Conservation (phyloP, 2,888 invertebrate genomes). For the Acronicta alni region DNA sequence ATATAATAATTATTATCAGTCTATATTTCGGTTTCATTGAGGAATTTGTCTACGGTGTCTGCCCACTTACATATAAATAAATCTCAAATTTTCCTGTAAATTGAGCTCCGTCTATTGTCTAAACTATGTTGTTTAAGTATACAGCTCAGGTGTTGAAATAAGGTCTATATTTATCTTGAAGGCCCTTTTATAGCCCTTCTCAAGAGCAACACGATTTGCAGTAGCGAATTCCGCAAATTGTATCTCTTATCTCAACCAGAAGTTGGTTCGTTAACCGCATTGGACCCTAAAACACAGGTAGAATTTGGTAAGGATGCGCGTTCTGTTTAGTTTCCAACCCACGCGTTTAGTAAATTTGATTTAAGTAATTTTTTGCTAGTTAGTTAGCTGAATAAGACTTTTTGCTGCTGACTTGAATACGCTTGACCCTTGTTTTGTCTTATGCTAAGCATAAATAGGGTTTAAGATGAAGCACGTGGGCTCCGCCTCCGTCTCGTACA, state of each 20-base stretch:
- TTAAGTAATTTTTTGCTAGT: background rate
- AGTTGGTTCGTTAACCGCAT: conserved; percentile 34
- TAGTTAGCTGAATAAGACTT: too few species aligned
- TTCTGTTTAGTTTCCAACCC: conserved; percentile 8
- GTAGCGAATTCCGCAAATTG: conserved; percentile 38
- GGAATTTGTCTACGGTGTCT: too few species aligned
- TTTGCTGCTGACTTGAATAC: too few species aligned
- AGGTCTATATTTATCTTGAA: conserved; percentile 35
- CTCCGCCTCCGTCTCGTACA: too few species aligned
- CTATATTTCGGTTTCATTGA: too few species aligned
- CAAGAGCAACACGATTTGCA: conserved; percentile 36
- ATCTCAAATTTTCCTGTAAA: too few species aligned
- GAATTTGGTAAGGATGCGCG: conserved; percentile 8
- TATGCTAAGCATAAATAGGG: too few species aligned
- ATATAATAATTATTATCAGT: too few species aligned
- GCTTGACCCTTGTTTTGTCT: too few species aligned
- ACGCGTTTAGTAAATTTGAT: conserved; percentile 5
- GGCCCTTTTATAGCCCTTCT: conserved; percentile 37
- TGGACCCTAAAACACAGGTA: conserved; percentile 22
- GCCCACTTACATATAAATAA: too few species aligned
- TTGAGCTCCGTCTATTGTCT: too few species aligned
- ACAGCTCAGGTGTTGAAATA: conserved; percentile 27
- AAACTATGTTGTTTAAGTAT: conserved; percentile 2
- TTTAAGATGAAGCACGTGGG: too few species aligned
- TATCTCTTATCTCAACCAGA: conserved; percentile 32